Evolutionary conservation across 2,113 vertebrate species (phyloP).

Genomic region (Albula goreensis): DNA sequence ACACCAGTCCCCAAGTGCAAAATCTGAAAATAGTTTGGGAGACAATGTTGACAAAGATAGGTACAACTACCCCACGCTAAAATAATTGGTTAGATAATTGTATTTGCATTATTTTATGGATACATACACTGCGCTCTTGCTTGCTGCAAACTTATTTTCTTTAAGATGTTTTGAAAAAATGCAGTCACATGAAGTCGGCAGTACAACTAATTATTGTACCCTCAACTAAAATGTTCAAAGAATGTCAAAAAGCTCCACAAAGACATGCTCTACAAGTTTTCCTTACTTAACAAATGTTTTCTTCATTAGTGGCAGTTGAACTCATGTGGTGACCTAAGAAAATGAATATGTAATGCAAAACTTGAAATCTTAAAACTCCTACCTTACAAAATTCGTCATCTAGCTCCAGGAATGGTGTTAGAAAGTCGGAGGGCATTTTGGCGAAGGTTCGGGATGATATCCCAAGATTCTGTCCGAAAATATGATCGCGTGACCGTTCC

Average conservation of each 20-base stretch:
- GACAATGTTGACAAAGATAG: no score
- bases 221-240: not conserved
- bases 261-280: no score
- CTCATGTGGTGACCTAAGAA: not conserved
- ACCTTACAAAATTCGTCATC: conserved; percentile 76
- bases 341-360: not conserved
- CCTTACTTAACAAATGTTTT: no score
- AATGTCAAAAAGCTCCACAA: not conserved
- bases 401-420: conserved; percentile 71
- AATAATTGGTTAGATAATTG: no score
- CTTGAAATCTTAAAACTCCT: conserved; percentile 25
- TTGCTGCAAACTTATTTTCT: not conserved
- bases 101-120: no score
- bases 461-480: conserved; percentile 1
- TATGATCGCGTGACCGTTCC: not conserved
- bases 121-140: not conserved
- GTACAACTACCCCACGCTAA: no score
- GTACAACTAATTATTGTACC: not conserved
- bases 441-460: conserved; percentile 33
- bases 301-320: not conserved
- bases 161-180: not conserved
- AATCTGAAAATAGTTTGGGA: not conserved
- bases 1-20: not conserved
- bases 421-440: conserved; percentile 72
- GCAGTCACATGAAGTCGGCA: not conserved